Evolutionary conservation across 2,797 vertebrate species (phyloP), one percentile per base, ranked within the genome.

Genomic region (Rhyacichthys aspro): DNA sequence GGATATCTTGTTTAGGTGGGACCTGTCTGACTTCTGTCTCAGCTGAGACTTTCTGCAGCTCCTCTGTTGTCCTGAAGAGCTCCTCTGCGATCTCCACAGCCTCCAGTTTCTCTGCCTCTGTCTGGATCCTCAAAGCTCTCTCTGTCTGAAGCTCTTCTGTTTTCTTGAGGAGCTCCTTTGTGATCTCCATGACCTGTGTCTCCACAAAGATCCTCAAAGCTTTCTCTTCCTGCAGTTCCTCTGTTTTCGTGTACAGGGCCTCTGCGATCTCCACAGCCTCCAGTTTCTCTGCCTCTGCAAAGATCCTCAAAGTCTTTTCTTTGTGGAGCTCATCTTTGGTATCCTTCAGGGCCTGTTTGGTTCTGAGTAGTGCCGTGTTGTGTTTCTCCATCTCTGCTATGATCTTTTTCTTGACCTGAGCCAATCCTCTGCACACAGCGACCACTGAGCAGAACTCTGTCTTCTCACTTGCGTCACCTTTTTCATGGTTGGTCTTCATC

Each of bases 351-450:
- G 28, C 28, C 3, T n/a, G 23, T 47, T 47, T 47, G 23, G 14
- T 7, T 48, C 28, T 15, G 3, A 14, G 32, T 1, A 47, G 45
- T 32, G 32, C 28, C 15, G 14, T 14, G 28, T 14, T 9, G 28
- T 32, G 3, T n/a, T 28, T 47, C 23, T 47, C 23, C 7, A 9
- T 47, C n/a, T 47, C 45, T 9, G 3, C 23, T 4, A 14, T 9
- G 23, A n/a, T 14, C n/a, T 47, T 47, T 9, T 7, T 43, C 33
- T 50, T 50, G n/a, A 34, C 32, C 32, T 16, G 4, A 10, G 18
- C 48, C 48, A 52, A 15, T n/a, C 34, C 6, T 36, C 34, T 50
- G 48, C 47, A 16, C n/a, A 50, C 32, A 34, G 32, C 32, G 7
- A 15, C 34, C 15, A 50, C 33, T 34, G 47, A 50, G 47, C 48